Conservation (phyloP, 2,797 vertebrate genomes). For the Lacerta agilis region DNA sequence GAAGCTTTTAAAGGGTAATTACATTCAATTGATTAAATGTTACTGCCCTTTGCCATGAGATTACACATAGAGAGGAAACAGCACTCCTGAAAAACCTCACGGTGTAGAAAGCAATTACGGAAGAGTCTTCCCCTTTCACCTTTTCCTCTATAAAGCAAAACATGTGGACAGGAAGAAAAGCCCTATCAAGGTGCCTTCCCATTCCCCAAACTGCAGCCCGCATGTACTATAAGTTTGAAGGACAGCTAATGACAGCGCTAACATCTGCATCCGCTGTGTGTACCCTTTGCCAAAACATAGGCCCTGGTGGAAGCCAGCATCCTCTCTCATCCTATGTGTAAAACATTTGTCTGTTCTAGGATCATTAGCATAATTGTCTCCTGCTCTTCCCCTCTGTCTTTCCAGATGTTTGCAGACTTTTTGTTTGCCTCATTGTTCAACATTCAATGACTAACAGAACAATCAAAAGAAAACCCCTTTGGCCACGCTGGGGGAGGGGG, state of each 20-base stretch:
- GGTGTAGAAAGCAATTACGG: background rate
- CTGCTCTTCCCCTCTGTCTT: background rate
- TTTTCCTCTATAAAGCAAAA: background rate
- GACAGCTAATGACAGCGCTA: background rate
- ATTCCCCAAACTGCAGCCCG: background rate
- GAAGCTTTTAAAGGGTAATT: background rate
- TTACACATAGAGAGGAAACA: background rate
- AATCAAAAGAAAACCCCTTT: no score
- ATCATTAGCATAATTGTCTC: background rate
- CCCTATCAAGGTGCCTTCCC: background rate
- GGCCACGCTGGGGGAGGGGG: no score
- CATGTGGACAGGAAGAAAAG: slow-evolving; percentile 24
- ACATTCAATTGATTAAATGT: background rate
- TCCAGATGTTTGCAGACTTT: background rate
- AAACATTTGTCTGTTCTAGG: background rate
- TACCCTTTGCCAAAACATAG: background rate
- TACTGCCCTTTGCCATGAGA: background rate
- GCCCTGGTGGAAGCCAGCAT: background rate
- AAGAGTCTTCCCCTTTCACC: background rate
- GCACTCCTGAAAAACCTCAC: background rate
- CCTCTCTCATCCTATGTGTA: background rate
- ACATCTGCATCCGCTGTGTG: background rate
- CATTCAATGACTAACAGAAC: background rate
- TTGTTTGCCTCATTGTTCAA: background rate
- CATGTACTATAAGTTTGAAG: background rate